Base-by-base conservation (phyloP, 2,797 vertebrate species). In the Xyrichtys novacula region DNA sequence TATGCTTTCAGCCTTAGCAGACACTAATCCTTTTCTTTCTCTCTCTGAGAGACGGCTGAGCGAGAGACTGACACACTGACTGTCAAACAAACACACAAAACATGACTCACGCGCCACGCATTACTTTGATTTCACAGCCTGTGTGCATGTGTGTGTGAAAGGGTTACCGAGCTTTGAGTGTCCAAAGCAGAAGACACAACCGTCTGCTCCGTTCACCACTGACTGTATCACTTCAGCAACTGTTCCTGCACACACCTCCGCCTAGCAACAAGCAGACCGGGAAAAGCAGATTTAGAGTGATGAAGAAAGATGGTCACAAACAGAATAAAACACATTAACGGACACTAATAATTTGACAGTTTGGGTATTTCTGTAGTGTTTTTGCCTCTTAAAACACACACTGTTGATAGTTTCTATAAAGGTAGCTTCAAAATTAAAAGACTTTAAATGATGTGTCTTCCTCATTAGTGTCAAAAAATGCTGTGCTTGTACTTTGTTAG, bases 171-270 rank as follows among this genome's bases (percentile, higher is more conserved):
- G 94, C 74, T 97, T 99, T 81, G 96, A 95, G 62, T 99, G 98
- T 81, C 98, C 98, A 78, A 99, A 99, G 80, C 98, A 99, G 95
- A 99, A 99, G 71, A 99, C 95, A 1, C 98, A 99, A 88, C 98
- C 98, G 55, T 99, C 98, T 56, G 98, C 98, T 71, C 98, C 98
- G 8, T 98, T 99, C 82, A 99, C 97, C 70, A 99, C 98, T 1
- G 98, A 99, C 86, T 99, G 98, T 91, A 99, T 98, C 86, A 99
- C 98, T 79, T 99, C 98, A 0, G 97, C 98, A 85, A 99, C 97
- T 0, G 97, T 98, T 34, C 96, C 97, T 1, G 98, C 98, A 12
- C 97, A 98, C 40, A 99, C 96, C 90, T 99, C 98, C 71, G 97
- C 98, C 98, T 99, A 87, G 79, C 81, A 65, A 89, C 26, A 60